Base-by-base conservation (phyloP, 1,140 invertebrate species). In the Papilio helenus region DNA sequence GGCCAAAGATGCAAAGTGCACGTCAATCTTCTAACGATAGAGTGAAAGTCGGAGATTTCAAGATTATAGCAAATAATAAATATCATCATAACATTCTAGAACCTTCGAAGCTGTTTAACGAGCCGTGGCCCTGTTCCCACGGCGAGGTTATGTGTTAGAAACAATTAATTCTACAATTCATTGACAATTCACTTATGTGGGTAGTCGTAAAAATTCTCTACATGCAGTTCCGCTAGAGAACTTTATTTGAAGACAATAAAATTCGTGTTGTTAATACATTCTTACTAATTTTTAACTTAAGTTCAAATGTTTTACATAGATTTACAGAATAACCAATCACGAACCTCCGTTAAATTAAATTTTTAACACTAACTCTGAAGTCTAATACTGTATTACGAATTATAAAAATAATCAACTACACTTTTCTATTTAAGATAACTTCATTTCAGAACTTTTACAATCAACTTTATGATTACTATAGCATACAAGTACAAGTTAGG, bases 41-140 rank as follows among this genome's bases (percentile, higher is more conserved):
- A 34, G 61, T 29, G 61, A 68, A 68, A 68, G 61, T 34, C 26
- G 26, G 26, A 68, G 61, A 68, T 68, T 68, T 68, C 61, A 68
- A 68, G 61, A 68, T 68, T 68, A 68, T 16, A 34, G 61, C 61
- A 68, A 68, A 68, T 68, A 68, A 68, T 61, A 61, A 61, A 61
- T 61, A 61, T 61, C 58, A 61, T 61, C 58, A 61, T 61, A 61
- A 34, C 26, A 68, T 68, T 68, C 3, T 68, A 26, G 12, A 68
- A 29, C 14, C 61, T 68, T 68, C 61, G 26, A 2, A 68, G 26
- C 12, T 68, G 61, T 68, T 68, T 68, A 68, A 68, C 61, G 61
- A 68, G 10, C 14, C 26, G 14, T 68, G 61, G 26, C 61, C 61
- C 26, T 68, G 26, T 68, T 68, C 61, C 61, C 61, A 68, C 61